Percentiles rank a stretch among this genome's conserved stretches.
phyloP scores from a whole-genome alignment of 2,888 invertebrate genomes.

The Carterocephalus palaemon region DNA sequence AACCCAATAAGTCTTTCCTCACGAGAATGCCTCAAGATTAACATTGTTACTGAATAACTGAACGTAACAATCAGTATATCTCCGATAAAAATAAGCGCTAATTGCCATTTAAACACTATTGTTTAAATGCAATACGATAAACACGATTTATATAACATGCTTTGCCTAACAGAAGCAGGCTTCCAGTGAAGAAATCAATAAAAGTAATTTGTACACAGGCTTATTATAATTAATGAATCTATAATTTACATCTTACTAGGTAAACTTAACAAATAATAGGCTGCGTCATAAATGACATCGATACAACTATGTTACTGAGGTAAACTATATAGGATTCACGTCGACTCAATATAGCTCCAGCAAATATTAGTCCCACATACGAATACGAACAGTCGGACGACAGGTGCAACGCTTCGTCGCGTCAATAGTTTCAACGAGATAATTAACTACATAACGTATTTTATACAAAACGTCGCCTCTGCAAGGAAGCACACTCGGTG shows the following conservation, averaged over 20 bases:
- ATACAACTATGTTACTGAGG: slow-evolving; percentile 74
- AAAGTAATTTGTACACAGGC: slow-evolving; percentile 70
- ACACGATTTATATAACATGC: slow-evolving; percentile 35
- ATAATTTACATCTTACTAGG: slow-evolving; percentile 67
- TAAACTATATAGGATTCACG: slow-evolving; percentile 74
- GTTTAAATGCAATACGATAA: slow-evolving; percentile 39
- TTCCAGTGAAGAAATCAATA: slow-evolving; percentile 34
- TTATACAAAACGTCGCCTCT: slow-evolving; percentile 37
- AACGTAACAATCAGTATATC: slow-evolving; percentile 11
- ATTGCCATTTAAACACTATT: slow-evolving; percentile 9
- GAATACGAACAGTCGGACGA: slow-evolving; percentile 51
- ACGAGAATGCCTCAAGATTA: no score
- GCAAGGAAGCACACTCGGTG: slow-evolving; percentile 40
- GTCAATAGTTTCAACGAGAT: slow-evolving; percentile 31
- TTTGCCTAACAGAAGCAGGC: slow-evolving; percentile 26
- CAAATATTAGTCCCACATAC: slow-evolving; percentile 58
- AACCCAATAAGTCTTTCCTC: no score
- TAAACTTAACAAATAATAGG: slow-evolving; percentile 76
- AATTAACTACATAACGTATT: slow-evolving; percentile 36
- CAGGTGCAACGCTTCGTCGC: slow-evolving; percentile 38
- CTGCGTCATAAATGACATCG: slow-evolving; percentile 73
- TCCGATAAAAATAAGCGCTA: slow-evolving; percentile 5
- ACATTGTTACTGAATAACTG: no score
- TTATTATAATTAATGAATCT: slow-evolving; percentile 59
- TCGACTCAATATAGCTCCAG: slow-evolving; percentile 56